phyloP scores from a whole-genome alignment of 2,113 vertebrate species.

The Hipposideros armiger region DNA sequence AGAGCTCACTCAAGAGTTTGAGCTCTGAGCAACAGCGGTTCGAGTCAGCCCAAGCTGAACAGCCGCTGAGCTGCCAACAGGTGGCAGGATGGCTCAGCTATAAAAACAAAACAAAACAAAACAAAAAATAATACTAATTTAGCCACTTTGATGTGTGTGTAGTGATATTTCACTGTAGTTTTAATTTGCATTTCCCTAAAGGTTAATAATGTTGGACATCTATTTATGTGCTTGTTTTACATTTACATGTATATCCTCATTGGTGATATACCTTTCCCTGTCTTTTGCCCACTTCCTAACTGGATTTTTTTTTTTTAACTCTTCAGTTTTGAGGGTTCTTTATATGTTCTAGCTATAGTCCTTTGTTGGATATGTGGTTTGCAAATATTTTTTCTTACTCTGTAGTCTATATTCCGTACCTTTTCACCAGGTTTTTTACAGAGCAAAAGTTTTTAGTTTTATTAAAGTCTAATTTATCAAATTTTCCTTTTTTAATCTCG shows the following conservation, averaged over 20 bases:
- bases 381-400: slow-evolving; percentile 5
- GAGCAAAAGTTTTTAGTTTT: background rate
- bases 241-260: background rate
- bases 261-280: slow-evolving; percentile 3
- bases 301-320: background rate
- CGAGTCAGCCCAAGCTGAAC: no score
- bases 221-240: slow-evolving; percentile 33
- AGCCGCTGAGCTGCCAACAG: no score
- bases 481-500: background rate
- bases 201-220: background rate
- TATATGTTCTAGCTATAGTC: background rate
- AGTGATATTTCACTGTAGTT: slow-evolving; percentile 40
- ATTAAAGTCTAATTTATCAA: no score
- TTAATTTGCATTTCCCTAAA: slow-evolving; percentile 61
- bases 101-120: no score
- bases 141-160: background rate
- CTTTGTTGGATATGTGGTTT: slow-evolving; percentile 32
- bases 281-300: slow-evolving; percentile 45
- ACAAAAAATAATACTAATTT: background rate
- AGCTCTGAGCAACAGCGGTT: no score
- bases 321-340: background rate
- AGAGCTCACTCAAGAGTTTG: no score
- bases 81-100: no score
- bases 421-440: background rate
- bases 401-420: background rate